These are phyloP conservation scores for Ciconia stormi DNA, from an alignment of 2,113 vertebrate genomes.

Conservation along the genomic window DNA sequence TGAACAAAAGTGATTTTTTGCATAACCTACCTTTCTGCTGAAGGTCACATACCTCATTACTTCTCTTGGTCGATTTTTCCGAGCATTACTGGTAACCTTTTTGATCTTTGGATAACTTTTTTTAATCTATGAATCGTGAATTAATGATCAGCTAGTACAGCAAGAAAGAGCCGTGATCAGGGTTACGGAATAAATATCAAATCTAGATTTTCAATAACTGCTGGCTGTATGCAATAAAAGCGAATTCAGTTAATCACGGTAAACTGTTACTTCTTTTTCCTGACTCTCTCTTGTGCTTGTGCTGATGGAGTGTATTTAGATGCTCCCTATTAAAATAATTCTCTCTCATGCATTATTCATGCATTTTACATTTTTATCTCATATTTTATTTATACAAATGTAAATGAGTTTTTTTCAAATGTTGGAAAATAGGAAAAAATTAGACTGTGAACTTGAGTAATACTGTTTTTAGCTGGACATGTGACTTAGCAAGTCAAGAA, in stretches of 20 bases:
- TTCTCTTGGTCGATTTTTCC: neutral
- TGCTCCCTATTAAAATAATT: neutral
- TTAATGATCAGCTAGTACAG: neutral
- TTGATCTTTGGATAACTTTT: neutral
- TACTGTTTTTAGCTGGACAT: neutral
- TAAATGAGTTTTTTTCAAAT: neutral
- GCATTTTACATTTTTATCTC: neutral
- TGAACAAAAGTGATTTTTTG: neutral
- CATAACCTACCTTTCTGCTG: neutral
- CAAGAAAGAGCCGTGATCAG: neutral
- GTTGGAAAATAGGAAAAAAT: neutral
- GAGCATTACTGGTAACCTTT: neutral
- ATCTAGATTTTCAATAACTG: neutral
- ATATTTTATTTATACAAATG: neutral
- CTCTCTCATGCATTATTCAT: neutral
- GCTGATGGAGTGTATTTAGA: neutral
- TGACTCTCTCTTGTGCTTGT: neutral
- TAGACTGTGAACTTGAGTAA: neutral
- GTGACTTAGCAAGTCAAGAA: neutral
- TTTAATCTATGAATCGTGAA: neutral
- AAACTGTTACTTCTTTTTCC: neutral
- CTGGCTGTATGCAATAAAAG: neutral
- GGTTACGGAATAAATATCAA: neutral
- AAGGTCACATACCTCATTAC: neutral
- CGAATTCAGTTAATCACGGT: neutral